Conservation (phyloP, 2,797 vertebrate genomes). For the Rousettus madagascariensis region DNA sequence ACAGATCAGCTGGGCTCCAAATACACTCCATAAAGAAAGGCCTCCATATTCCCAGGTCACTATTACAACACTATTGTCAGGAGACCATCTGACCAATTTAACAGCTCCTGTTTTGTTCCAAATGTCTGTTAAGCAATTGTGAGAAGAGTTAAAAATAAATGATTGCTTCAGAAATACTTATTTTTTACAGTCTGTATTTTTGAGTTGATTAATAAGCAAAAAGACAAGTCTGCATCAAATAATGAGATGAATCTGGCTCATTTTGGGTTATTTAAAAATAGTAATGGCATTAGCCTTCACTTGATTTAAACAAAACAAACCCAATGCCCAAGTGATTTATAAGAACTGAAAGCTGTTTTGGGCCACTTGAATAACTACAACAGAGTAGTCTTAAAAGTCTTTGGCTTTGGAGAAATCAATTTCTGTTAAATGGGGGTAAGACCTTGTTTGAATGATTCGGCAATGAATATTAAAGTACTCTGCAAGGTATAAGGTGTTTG, state of each 20-base stretch:
- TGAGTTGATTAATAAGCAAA: not conserved
- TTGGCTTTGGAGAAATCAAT: not conserved
- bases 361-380: not conserved
- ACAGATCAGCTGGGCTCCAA: constrained; percentile 98
- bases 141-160: constrained; percentile 56
- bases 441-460: not conserved
- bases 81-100: constrained; percentile 96
- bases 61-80: constrained; percentile 96
- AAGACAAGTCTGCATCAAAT: not conserved
- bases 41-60: constrained; percentile 98
- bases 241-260: constrained; percentile 12
- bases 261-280: not conserved
- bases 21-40: constrained; percentile 98
- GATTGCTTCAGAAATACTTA: not conserved
- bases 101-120: constrained; percentile 98
- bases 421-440: not conserved
- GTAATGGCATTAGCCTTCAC: not conserved
- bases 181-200: not conserved
- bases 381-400: not conserved
- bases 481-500: not conserved
- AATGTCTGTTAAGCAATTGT: constrained; percentile 88
- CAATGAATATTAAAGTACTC: not conserved
- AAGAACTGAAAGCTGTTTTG: not conserved
- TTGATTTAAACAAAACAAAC: constrained; percentile 5
- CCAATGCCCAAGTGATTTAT: not conserved